Base-by-base conservation (phyloP, 1,140 invertebrate genomes). In the Eriocheir sinensis region DNA sequence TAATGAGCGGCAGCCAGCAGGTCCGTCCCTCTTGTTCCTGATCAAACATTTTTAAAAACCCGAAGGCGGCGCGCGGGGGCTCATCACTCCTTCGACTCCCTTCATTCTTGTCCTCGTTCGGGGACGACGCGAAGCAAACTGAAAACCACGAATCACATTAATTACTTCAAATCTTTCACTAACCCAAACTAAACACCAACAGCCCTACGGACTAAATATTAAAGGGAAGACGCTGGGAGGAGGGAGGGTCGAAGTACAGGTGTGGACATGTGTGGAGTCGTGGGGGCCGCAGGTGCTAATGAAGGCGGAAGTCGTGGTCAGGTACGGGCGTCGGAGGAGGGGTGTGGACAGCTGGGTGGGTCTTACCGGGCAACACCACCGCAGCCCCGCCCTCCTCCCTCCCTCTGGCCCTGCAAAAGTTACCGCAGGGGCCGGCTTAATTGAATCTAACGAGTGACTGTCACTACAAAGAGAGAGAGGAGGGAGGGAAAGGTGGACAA, bases 11-110 rank as follows among this genome's bases (percentile, higher is more conserved):
- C 88, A 89, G 60, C 27, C 72, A 27, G 60, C 32, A 41, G 91
- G 72, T 44, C 34, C 44, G 30, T 32, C 79, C 38, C 72, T 30
- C 91, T 92, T 92, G 79, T 92, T 48, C 91, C 91, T 92, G 91
- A 92, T 92, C 91, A 92, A 92, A 92, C 91, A 92, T 92, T 92
- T 92, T 83, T 83, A 92, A 92, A 92, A 92, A 92, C 81, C 40
- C 30, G 60, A 91, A 80, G 60, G 79, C 79, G 72, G 48, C 79
- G 36, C 38, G 38, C 79, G 60, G 91, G 8, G 48, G 81, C 40
- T 92, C 91, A 92, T 92, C 81, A 83, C 91, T 40, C 30, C 72
- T 72, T 36, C 72, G 91, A 80, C 27, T 38, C 88, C 88, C 34
- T 85, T 85, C 27, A 53, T 89, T 38, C n/a, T 72, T 72, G 60